Evolutionary conservation across 1,140 invertebrate genomes (phyloP), one percentile per base, ranked within the genome.

Genomic region (Pemphigus obesinymphae): DNA sequence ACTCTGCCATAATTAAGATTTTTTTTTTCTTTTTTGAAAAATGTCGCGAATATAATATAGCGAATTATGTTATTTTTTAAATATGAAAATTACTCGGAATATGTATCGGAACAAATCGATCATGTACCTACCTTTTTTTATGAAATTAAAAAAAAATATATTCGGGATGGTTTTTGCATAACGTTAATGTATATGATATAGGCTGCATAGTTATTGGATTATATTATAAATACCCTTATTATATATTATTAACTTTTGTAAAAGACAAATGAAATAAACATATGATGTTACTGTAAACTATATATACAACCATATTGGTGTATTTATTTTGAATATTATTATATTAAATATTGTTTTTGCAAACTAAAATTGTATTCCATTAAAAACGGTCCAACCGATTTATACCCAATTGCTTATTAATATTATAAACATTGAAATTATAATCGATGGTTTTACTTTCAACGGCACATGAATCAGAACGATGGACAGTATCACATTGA

Each of bases 201-300:
- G 31, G 50, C 53, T 40, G 43, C 75, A 78, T 78, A 53, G 17
- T 50, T 75, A 58, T 58, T 48, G 34, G 31, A 55, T 78, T 26
- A n/a, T n/a, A n/a, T n/a, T n/a, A n/a, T n/a, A n/a, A n/a, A n/a
- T n/a, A 76, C 50, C 48, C 50, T 55, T 55, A 76, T 55, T 76
- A 73, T 50, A 73, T 73, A n/a, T n/a, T 48, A 76, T 37, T 76
- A 50, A 76, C 20, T 76, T 76, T 76, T 76, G 50, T 76, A 76
- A 76, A 76, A 76, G 31, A 76, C 70, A 75, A 76, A 76, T 37
- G 29, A 76, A 76, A 76, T 53, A 76, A 53, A 76, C 29, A 55
- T 50, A 53, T 55, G 37, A 76, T 76, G 73, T 76, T 76, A 55
- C 48, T 76, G 73, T 55, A 76, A 50, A 53, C 31, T 15, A n/a